Base-by-base conservation (phyloP, 2,888 invertebrate species). In the Perdita meconis region DNA sequence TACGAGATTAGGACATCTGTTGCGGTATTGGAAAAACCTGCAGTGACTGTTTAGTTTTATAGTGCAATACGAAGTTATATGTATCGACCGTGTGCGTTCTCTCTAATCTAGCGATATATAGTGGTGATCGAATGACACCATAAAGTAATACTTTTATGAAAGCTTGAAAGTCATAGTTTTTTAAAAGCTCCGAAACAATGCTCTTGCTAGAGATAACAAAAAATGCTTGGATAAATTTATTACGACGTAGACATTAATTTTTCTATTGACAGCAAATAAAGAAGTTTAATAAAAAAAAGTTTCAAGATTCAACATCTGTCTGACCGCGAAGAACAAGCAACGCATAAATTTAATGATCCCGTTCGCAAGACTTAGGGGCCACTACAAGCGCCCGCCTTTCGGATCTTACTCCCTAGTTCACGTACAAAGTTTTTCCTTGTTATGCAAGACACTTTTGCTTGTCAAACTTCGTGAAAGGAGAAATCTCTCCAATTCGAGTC, bases 351-450 rank as follows among this genome's bases (percentile, higher is more conserved):
- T 55, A 69, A 69, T 12, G 64, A 69, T 55, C 1, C 36, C 12
- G 55, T 69, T 26, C 26, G 36, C 42, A 6, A 44, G 44, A 63
- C 53, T 64, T 55, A 56, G 47, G 56, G 36, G 12, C 53, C 10
- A 36, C n/a, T 24, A 13, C 19, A 24, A 16, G 63, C 36, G 40
- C 40, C 19, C 57, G n/a, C 57, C 30, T 63, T 56, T 56, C 38
- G 2, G 38, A 40, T 60, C 59, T 53, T 24, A 55, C 61, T 50
- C 47, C 34, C 34, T 60, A 47, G 56, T 64, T 66, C 61, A 19
- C 61, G 55, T 44, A 44, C 34, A 57, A 72, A 66, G 50, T 77
- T 77, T 59, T 38, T 38, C 26, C 63, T 59, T 71, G 66, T 71
- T 76, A 75, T 40, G 47, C 65, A 65, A 70, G 40, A 30, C 56